A percentile compares a stretch with the other conserved stretches of the same genome.
Conservation (phyloP, 2,888 invertebrate genomes). For the Drosophila meridionalis region DNA sequence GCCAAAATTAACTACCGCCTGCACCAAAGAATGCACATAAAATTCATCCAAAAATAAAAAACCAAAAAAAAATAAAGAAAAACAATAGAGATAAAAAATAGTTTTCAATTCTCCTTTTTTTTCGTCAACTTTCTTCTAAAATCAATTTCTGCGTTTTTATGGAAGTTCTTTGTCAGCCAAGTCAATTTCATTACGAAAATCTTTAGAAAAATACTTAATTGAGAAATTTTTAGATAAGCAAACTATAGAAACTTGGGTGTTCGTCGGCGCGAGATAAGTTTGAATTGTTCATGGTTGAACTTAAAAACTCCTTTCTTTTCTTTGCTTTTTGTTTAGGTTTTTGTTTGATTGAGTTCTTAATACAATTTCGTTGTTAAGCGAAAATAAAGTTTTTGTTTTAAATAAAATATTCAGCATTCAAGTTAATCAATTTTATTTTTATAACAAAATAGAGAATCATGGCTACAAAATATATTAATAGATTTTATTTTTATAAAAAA, state of each 20-base stretch:
- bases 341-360: neutral
- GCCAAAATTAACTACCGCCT: slow-evolving; percentile 3
- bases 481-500: too few species aligned
- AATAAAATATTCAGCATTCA: neutral
- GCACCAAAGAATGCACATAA: slow-evolving; percentile 25
- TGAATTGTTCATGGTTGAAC: neutral
- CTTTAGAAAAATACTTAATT: slow-evolving; percentile 5
- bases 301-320: neutral
- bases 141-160: slow-evolving; percentile 6
- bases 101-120: neutral
- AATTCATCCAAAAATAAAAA: slow-evolving; percentile 4
- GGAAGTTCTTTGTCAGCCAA: slow-evolving; percentile 12
- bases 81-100: neutral
- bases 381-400: neutral
- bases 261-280: neutral
- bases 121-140: slow-evolving; percentile 15
- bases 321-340: neutral
- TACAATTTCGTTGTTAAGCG: neutral
- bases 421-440: neutral
- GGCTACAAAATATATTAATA: too few species aligned
- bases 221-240: neutral
- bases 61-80: neutral
- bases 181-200: neutral
- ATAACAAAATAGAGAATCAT: neutral
- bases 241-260: slow-evolving; percentile 6